Evolutionary conservation across 2,888 invertebrate species (phyloP).

Genomic region (Parnassius apollo): DNA sequence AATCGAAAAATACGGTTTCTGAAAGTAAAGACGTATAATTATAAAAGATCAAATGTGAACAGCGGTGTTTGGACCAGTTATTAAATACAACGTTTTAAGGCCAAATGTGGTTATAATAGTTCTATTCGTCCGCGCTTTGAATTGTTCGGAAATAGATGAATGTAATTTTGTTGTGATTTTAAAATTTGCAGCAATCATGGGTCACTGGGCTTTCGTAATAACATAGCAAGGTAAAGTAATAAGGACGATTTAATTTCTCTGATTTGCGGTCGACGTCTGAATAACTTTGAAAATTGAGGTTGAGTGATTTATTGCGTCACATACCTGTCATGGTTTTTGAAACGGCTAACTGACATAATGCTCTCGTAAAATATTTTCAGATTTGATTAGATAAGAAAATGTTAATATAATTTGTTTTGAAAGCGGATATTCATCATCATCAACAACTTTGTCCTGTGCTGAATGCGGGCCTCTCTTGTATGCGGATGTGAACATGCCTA

Average conservation of each 20-base stretch:
- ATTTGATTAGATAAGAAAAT: too few species aligned
- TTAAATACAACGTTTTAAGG: slow-evolving; percentile 65
- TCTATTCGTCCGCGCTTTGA: slow-evolving; percentile 45
- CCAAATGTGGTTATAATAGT: slow-evolving; percentile 78
- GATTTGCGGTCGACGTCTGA: slow-evolving; percentile 52
- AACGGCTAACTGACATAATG: background rate
- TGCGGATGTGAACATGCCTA: too few species aligned
- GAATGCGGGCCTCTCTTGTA: too few species aligned
- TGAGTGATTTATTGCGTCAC: slow-evolving; percentile 50
- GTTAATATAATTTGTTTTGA: too few species aligned
- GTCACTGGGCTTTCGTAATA: slow-evolving; percentile 42
- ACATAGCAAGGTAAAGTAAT: slow-evolving; percentile 47
- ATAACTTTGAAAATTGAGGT: slow-evolving; percentile 40
- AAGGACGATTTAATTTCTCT: slow-evolving; percentile 66
- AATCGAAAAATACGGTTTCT: slow-evolving; percentile 58
- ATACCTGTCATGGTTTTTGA: slow-evolving; percentile 22
- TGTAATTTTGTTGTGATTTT: slow-evolving; percentile 55
- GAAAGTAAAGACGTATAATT: slow-evolving; percentile 68
- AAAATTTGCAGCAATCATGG: slow-evolving; percentile 49
- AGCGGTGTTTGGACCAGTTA: slow-evolving; percentile 61
- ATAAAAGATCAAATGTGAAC: slow-evolving; percentile 69
- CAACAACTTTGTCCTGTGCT: too few species aligned
- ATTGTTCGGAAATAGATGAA: slow-evolving; percentile 59
- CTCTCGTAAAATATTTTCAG: background rate
- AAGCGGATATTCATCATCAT: too few species aligned